Base-by-base conservation (phyloP, 2,888 invertebrate species). In the Eustalomyia histrio region DNA sequence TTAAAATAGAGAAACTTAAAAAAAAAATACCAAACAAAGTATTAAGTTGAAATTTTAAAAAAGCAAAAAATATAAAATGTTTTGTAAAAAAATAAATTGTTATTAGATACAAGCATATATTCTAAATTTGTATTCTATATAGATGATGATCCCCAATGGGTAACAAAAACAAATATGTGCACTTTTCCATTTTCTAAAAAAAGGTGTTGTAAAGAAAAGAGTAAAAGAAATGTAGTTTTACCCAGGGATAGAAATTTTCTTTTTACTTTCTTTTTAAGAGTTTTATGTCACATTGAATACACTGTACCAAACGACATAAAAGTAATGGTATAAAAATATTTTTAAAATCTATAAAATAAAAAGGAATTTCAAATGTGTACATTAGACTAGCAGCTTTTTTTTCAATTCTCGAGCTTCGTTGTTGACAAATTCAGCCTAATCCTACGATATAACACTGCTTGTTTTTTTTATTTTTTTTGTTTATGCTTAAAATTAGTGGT, bases 271-370 rank as follows among this genome's bases (percentile, higher is more conserved):
- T 35, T 39, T 47, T 47, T n/a, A 10, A 29, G 6, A n/a, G 43
- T 43, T 43, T 47, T 47, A 47, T 47, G 43, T 47, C 43, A 47
- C 43, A 47, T n/a, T 47, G 43, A 47, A 47, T 47, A 47, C 43
- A n/a, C 6, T 47, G 6, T 7, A n/a, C n/a, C 14, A 47, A 47
- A n/a, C 1, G 5, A 47, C 43, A n/a, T 47, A 47, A 47, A 47
- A 47, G 43, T 47, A 47, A 47, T 47, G 43, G 3, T 6, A 47
- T n/a, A 47, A 47, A 47, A 47, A 47, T 47, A 47, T n/a, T 14
- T 47, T 47, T 47, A 47, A 47, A 47, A 47, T 14, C 2, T 47
- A 47, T 14, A n/a, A 47, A 47, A 47, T 16, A n/a, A n/a, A 47
- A 47, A n/a, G n/a, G 14, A 47, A 47, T n/a, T 47, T 47, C n/a